These are phyloP conservation scores for Eubasilissa regina DNA, from an alignment of 1,140 invertebrate genomes.

Conservation along the genomic window DNA sequence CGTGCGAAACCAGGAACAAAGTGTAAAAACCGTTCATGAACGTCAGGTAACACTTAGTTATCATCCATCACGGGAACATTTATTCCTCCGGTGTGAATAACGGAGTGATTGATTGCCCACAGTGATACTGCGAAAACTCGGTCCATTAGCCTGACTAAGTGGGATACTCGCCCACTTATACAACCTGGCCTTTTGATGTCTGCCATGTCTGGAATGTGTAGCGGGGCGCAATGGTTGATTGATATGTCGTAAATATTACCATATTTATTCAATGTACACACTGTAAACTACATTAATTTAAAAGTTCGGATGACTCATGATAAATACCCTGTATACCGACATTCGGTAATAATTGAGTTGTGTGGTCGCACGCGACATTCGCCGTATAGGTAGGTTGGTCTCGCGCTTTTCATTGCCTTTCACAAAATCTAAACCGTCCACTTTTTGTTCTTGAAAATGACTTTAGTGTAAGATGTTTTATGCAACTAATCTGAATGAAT, in stretches of 20 bases:
- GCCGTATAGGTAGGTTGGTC: no score
- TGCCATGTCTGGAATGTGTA: neutral
- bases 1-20: neutral
- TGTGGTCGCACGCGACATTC: no score
- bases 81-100: constrained; percentile 19
- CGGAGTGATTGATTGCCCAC: constrained; percentile 45
- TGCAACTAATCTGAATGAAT: no score
- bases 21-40: constrained; percentile 23
- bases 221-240: constrained; percentile 18
- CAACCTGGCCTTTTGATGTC: constrained; percentile 38
- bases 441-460: no score
- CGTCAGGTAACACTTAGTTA: constrained; percentile 49
- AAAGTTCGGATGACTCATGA: no score
- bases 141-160: constrained; percentile 48
- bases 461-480: no score
- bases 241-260: constrained; percentile 24
- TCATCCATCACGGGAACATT: constrained; percentile 50
- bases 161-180: constrained; percentile 35
- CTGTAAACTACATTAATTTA: no score
- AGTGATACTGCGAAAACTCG: constrained; percentile 48
- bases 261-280: no score
- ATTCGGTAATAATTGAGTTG: no score
- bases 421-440: no score
- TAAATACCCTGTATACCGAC: no score
- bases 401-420: no score